phyloP scores from a whole-genome alignment of 1,140 invertebrate genomes.

The Drosophila ironensis region DNA sequence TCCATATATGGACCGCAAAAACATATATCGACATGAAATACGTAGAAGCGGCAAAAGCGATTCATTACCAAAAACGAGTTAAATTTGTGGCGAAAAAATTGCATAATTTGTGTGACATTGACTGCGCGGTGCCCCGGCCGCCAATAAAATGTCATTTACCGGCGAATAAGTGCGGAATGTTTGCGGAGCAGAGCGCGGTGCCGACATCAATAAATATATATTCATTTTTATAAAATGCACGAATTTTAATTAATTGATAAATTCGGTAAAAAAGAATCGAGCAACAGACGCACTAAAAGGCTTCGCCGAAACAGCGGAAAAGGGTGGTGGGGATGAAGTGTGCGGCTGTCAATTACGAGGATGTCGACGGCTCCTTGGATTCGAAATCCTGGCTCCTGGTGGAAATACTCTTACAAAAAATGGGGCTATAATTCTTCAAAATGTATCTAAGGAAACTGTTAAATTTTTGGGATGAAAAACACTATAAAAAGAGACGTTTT shows the following conservation, averaged over 20 bases:
- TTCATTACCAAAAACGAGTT: slow-evolving; percentile 77
- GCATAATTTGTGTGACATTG: slow-evolving; percentile 77
- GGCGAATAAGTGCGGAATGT: slow-evolving; percentile 38
- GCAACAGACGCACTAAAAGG: slow-evolving; percentile 31
- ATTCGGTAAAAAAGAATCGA: slow-evolving; percentile 77
- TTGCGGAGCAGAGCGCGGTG: slow-evolving; percentile 15
- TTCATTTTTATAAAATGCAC: slow-evolving; percentile 75
- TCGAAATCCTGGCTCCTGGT: too few species aligned
- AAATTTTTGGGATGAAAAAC: too few species aligned
- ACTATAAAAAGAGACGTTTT: too few species aligned
- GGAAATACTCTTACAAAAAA: slow-evolving; percentile 1
- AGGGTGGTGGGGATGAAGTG: slow-evolving; percentile 31
- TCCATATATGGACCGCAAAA: slow-evolving; percentile 40
- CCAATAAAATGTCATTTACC: slow-evolving; percentile 77
- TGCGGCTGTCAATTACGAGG: slow-evolving; percentile 75
- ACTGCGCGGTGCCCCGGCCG: slow-evolving; percentile 31
- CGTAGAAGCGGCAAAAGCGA: slow-evolving; percentile 35
- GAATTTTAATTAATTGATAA: slow-evolving; percentile 81
- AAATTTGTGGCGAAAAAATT: slow-evolving; percentile 79
- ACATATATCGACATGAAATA: slow-evolving; percentile 6
- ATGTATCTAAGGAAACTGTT: too few species aligned
- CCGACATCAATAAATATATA: slow-evolving; percentile 58
- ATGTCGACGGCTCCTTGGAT: slow-evolving; percentile 51
- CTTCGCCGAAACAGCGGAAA: neutral
- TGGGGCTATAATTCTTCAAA: too few species aligned